These are phyloP conservation scores for Sebastes kiyomatsui DNA, from an alignment of 2,797 vertebrate species.

Conservation along the genomic window DNA sequence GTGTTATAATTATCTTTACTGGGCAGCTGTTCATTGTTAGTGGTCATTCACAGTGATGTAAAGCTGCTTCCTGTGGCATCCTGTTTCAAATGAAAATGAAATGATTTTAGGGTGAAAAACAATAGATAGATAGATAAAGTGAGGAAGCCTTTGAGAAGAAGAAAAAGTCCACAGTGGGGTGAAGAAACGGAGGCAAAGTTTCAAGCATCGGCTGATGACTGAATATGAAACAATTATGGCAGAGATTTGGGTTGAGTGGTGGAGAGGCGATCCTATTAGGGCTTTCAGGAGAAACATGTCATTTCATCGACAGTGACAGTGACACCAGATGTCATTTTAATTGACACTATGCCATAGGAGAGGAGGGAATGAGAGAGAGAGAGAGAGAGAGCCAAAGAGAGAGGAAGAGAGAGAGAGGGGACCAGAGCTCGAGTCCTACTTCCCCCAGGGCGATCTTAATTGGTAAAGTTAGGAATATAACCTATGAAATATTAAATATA, in stretches of 20 bases:
- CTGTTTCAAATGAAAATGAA: not conserved
- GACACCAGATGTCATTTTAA: slow-evolving; percentile 81
- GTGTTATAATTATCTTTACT: not conserved
- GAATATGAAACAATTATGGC: slow-evolving; percentile 67
- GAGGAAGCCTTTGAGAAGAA: not conserved
- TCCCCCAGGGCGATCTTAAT: slow-evolving; percentile 77
- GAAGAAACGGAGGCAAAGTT: slow-evolving; percentile 36
- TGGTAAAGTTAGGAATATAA: slow-evolving; percentile 79
- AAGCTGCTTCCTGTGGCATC: not conserved
- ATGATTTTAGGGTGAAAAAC: not conserved
- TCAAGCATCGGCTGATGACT: slow-evolving; percentile 60
- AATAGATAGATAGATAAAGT: not conserved
- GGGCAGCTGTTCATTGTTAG: not conserved
- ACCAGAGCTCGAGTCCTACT: slow-evolving; percentile 36
- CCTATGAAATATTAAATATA: slow-evolving; percentile 73
- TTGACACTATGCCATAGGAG: slow-evolving; percentile 78
- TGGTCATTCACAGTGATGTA: not conserved
- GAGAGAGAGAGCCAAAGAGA: not conserved
- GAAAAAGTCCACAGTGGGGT: not conserved
- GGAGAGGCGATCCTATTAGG: slow-evolving; percentile 67
- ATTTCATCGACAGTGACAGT: slow-evolving; percentile 77
- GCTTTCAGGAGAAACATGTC: slow-evolving; percentile 70
- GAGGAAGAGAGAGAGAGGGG: slow-evolving; percentile 1
- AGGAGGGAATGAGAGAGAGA: slow-evolving; percentile 25
- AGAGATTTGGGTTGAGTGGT: slow-evolving; percentile 66